Evolutionary conservation across 2,888 invertebrate species (phyloP).

Genomic region (Cecidostiba fungosa): DNA sequence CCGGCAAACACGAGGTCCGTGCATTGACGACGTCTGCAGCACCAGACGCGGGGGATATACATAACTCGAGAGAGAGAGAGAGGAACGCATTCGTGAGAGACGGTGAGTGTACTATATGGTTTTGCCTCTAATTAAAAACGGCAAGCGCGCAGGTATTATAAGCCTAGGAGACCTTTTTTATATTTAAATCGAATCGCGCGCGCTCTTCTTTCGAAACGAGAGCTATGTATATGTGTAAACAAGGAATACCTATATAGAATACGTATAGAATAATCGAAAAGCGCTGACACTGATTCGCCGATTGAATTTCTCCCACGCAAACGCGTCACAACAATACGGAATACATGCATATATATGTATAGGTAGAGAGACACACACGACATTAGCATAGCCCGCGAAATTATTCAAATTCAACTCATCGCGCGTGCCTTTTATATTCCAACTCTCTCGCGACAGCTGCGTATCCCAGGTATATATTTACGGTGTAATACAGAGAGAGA

Average conservation of each 20-base stretch:
- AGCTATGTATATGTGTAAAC: too few species aligned
- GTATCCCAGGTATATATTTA: constrained; percentile 1
- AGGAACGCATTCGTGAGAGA: background rate
- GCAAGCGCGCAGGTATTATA: too few species aligned
- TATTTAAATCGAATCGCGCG: too few species aligned
- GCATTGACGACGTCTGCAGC: constrained; percentile 69
- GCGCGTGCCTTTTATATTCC: background rate
- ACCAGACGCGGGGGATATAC: background rate
- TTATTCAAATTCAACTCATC: background rate
- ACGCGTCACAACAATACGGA: constrained; percentile 17
- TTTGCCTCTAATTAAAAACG: too few species aligned
- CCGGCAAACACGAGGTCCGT: constrained; percentile 72
- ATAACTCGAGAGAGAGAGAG: too few species aligned
- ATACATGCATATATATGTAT: background rate
- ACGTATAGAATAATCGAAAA: too few species aligned
- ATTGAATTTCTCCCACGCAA: background rate
- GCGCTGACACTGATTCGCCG: too few species aligned
- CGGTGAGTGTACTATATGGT: background rate
- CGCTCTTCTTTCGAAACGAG: too few species aligned
- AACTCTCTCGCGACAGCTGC: constrained; percentile 12
- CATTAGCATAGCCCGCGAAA: constrained; percentile 24
- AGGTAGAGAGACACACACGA: too few species aligned
- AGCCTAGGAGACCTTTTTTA: too few species aligned
- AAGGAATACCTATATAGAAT: too few species aligned
- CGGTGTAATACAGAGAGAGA: too few species aligned